These are phyloP conservation scores for Drosophila melanica DNA, from an alignment of 1,140 invertebrate genomes.

Conservation along the genomic window DNA sequence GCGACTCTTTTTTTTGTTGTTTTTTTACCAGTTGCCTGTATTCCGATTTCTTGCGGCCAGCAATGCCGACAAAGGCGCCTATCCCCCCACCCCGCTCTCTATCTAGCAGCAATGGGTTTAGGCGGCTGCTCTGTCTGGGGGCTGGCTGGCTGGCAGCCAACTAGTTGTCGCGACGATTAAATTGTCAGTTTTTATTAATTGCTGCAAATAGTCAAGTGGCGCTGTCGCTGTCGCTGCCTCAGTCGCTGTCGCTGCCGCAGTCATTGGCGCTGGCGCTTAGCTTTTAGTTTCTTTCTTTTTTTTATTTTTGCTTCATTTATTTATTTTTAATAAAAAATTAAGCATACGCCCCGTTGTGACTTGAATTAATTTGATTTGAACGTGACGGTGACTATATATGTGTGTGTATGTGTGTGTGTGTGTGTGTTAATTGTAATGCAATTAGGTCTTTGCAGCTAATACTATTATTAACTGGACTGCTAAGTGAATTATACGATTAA, in stretches of 20 bases:
- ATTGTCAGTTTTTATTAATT: slow-evolving; percentile 83
- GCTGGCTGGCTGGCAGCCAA: slow-evolving; percentile 79
- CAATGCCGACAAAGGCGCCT: slow-evolving; percentile 71
- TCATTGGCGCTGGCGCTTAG: slow-evolving; percentile 62
- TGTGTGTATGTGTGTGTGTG: slow-evolving; percentile 5
- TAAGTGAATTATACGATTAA: slow-evolving; percentile 22
- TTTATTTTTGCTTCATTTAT: neutral
- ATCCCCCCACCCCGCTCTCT: neutral
- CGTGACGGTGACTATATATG: slow-evolving; percentile 31
- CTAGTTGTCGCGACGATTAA: slow-evolving; percentile 80
- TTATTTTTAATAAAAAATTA: slow-evolving; percentile 58
- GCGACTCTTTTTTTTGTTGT: slow-evolving; percentile 11
- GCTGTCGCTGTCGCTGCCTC: slow-evolving; percentile 6
- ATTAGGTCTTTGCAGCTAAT: slow-evolving; percentile 40
- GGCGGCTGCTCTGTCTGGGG: slow-evolving; percentile 57
- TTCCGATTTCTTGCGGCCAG: slow-evolving; percentile 48
- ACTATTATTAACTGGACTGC: slow-evolving; percentile 2
- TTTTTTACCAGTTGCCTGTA: slow-evolving; percentile 13
- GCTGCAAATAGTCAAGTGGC: slow-evolving; percentile 71
- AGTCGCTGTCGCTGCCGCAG: neutral
- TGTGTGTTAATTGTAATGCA: slow-evolving; percentile 63
- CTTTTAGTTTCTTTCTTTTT: slow-evolving; percentile 43
- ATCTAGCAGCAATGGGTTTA: neutral
- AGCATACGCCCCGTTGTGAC: slow-evolving; percentile 75
- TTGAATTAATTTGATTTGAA: slow-evolving; percentile 72